A percentile compares a stretch with the other conserved stretches of the same genome.
Conservation (phyloP, 2,888 invertebrate genomes). For the Entomobrya multifasciata region DNA sequence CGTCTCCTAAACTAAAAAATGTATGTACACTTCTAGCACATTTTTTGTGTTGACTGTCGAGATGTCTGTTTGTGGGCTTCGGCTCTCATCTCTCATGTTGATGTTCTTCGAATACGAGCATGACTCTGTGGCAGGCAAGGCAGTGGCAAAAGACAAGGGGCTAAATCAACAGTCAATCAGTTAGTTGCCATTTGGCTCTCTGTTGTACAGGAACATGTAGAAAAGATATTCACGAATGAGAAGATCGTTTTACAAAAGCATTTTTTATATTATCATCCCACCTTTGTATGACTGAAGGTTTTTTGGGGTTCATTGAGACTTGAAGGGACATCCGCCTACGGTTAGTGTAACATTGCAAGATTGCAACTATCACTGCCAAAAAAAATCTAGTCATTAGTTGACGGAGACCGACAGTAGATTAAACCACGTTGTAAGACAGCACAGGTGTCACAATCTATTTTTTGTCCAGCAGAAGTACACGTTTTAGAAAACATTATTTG, state of each 20-base stretch:
- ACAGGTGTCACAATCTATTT: conserved; percentile 14
- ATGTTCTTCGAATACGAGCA: conserved; percentile 1
- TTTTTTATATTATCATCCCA: neutral
- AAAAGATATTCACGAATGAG: neutral
- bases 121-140: neutral
- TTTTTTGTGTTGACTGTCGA: conserved; percentile 9
- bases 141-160: conserved; percentile 10
- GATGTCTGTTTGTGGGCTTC: conserved; percentile 7
- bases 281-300: neutral
- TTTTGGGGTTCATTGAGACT: conserved; percentile 18
- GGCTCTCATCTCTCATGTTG: neutral
- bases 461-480: too few relatives aligned
- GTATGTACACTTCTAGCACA: neutral
- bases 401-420: neutral
- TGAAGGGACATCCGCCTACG: neutral
- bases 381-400: conserved; percentile 18
- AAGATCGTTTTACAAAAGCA: neutral
- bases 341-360: too few relatives aligned
- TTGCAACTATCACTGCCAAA: conserved; percentile 31
- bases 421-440: neutral
- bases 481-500: too few relatives aligned
- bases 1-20: neutral
- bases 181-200: conserved; percentile 43
- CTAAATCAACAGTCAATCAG: conserved; percentile 43
- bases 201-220: neutral